Percentiles rank a stretch among this genome's conserved stretches.
phyloP scores from a whole-genome alignment of 1,140 invertebrate species.

The Aphidius gifuensis region DNA sequence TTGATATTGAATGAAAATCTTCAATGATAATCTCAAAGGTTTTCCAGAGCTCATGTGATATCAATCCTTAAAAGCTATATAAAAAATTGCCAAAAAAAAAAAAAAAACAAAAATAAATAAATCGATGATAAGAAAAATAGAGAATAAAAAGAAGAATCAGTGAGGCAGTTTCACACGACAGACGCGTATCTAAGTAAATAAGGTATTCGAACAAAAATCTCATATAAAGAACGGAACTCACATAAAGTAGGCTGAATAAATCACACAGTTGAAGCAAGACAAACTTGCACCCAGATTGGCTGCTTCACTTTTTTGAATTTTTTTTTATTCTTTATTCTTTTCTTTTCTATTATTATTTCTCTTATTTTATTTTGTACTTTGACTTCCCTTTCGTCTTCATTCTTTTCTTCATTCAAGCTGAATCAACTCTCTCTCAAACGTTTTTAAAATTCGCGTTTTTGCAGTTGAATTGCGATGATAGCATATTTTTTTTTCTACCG shows the following conservation, averaged over 20 bases:
- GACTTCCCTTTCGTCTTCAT: background rate
- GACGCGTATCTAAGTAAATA: slow-evolving; percentile 13
- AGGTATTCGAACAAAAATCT: slow-evolving; percentile 17
- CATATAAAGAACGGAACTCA: slow-evolving; percentile 13
- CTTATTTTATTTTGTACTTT: background rate
- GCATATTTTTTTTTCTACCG: background rate
- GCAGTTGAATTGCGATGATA: slow-evolving; percentile 12
- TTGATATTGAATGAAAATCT: too few species aligned
- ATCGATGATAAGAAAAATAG: too few species aligned
- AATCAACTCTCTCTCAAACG: too few species aligned
- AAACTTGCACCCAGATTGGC: slow-evolving; percentile 18
- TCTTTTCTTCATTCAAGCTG: too few species aligned
- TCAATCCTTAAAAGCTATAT: background rate
- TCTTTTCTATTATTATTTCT: background rate
- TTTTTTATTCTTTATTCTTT: background rate
- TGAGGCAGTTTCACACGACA: background rate
- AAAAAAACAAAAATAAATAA: too few species aligned
- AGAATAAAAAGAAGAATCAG: too few species aligned
- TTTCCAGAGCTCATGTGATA: background rate
- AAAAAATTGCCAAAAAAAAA: too few species aligned
- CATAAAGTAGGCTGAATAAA: slow-evolving; percentile 22
- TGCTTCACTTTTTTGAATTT: background rate
- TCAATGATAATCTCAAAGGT: too few species aligned
- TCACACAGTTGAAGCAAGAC: slow-evolving; percentile 13
- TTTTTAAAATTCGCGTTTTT: slow-evolving; percentile 7